These are phyloP conservation scores for Aleadryas rufinucha DNA, from an alignment of 2,113 vertebrate genomes.

Conservation along the genomic window DNA sequence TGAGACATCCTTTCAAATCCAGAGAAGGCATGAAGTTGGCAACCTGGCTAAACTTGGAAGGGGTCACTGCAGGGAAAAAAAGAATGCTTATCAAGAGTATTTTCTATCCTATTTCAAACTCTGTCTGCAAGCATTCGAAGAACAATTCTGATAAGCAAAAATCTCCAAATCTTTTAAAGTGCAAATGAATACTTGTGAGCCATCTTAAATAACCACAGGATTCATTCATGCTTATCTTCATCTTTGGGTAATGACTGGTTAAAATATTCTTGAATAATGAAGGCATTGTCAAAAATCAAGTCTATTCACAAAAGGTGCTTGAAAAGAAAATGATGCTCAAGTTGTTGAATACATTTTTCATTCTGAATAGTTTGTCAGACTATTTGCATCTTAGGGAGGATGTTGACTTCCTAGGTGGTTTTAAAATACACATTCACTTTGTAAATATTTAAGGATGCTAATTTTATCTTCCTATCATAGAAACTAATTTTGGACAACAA, in stretches of 20 bases:
- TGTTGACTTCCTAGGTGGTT: slow-evolving; percentile 12
- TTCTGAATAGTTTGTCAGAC: not conserved
- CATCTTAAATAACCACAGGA: not conserved
- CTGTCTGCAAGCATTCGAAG: not conserved
- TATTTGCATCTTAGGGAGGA: slow-evolving; percentile 17
- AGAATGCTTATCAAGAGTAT: not conserved
- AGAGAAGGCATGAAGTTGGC: not conserved
- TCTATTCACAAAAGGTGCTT: slow-evolving; percentile 19
- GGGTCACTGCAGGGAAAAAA: not conserved
- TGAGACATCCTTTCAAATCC: not conserved
- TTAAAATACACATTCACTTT: not conserved
- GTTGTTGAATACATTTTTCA: slow-evolving; percentile 8
- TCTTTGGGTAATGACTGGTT: slow-evolving; percentile 6
- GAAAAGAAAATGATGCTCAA: not conserved
- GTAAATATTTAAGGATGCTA: slow-evolving; percentile 39
- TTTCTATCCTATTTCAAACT: not conserved
- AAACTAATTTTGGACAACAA: not conserved
- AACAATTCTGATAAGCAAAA: not conserved
- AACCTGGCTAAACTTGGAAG: not conserved
- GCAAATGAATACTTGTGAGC: not conserved
- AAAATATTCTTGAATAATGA: slow-evolving; percentile 44
- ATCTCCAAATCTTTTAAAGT: not conserved
- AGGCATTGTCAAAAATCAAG: slow-evolving; percentile 46
- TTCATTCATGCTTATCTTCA: not conserved
- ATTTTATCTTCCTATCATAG: slow-evolving; percentile 13